Percentiles rank a stretch among this genome's conserved stretches.
phyloP scores from a whole-genome alignment of 2,113 vertebrate species.

The Coregonus clupeaformis region DNA sequence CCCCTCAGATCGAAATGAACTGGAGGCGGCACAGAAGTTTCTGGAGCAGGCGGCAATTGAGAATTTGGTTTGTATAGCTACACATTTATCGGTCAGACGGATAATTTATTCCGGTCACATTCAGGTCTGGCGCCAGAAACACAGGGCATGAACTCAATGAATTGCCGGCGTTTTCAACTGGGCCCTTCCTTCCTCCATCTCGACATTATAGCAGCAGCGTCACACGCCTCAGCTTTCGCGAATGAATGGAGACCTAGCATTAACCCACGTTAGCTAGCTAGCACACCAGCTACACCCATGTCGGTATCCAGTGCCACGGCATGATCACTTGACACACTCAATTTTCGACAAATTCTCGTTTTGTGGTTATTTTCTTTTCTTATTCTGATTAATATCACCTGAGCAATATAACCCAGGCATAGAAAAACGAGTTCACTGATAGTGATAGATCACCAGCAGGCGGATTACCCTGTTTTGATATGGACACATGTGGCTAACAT shows the following conservation, averaged over 20 bases:
- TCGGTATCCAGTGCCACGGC: neutral
- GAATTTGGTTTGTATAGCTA: constrained; percentile 82
- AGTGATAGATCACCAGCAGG: neutral
- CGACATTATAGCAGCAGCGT: neutral
- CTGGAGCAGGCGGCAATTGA: constrained; percentile 92
- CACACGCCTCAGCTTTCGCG: neutral
- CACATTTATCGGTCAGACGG: no score
- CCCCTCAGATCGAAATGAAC: constrained; percentile 85
- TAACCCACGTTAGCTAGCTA: constrained; percentile 23
- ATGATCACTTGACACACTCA: no score
- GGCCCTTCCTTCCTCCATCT: neutral
- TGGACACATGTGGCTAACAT: neutral
- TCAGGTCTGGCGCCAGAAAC: constrained; percentile 21
- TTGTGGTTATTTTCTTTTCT: no score
- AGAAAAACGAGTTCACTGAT: neutral
- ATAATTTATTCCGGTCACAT: neutral
- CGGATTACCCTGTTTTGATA: neutral
- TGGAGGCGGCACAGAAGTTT: constrained; percentile 96
- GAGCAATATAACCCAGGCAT: neutral
- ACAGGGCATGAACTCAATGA: constrained; percentile 14
- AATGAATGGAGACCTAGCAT: constrained; percentile 11
- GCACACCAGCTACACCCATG: constrained; percentile 20
- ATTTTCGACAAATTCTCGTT: no score
- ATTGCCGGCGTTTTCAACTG: constrained; percentile 1
- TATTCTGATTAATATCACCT: no score